A percentile compares a stretch with the other conserved stretches of the same genome.
phyloP scores from a whole-genome alignment of 1,140 invertebrate genomes.

The Schlechtendalia chinensis region DNA sequence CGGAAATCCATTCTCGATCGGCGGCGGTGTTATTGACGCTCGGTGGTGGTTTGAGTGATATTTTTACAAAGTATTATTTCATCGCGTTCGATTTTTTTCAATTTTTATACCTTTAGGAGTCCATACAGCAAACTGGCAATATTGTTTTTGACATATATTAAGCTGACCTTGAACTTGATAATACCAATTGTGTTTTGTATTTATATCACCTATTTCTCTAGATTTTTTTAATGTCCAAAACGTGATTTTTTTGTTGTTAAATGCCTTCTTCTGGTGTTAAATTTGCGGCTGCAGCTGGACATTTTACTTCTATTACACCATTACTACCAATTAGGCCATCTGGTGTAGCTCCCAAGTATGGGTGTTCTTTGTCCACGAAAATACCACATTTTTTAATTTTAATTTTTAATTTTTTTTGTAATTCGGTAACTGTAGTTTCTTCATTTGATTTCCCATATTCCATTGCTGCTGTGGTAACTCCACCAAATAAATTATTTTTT shows the following conservation, averaged over 20 bases:
- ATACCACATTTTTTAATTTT: neutral
- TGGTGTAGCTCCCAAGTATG: too few species aligned
- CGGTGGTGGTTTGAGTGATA: too few species aligned
- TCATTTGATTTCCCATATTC: neutral
- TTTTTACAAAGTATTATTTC: too few species aligned
- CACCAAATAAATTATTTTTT: neutral
- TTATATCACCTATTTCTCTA: too few species aligned
- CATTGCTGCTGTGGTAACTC: too few species aligned
- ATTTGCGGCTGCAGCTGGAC: neutral
- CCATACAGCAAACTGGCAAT: too few species aligned
- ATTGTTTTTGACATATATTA: neutral
- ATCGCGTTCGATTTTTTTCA: neutral
- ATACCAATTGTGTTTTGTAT: neutral
- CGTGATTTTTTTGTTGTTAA: neutral
- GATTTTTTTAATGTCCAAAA: too few species aligned
- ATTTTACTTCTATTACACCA: neutral
- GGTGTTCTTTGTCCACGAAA: too few species aligned
- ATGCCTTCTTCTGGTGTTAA: neutral
- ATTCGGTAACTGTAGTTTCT: neutral
- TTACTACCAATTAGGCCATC: too few species aligned
- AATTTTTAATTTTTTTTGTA: neutral
- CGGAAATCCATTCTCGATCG: too few species aligned
- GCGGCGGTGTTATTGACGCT: too few species aligned
- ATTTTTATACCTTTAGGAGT: neutral
- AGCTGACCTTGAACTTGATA: neutral